phyloP scores from a whole-genome alignment of 2,888 invertebrate species.

The Diarsia rubi region DNA sequence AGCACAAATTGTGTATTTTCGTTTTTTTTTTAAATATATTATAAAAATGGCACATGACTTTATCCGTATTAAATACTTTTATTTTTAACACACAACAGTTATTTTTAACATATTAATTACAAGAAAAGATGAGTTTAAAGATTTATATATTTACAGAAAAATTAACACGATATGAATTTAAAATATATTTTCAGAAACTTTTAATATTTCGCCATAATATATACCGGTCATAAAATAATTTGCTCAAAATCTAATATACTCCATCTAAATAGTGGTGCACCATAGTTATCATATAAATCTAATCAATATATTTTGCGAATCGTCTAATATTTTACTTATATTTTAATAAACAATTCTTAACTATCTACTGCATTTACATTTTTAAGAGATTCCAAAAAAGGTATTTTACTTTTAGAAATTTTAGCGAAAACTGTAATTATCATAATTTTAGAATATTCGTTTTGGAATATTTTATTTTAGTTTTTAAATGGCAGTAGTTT shows the following conservation, averaged over 20 bases:
- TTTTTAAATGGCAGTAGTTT: constrained; percentile 76
- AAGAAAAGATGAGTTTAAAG: constrained; percentile 78
- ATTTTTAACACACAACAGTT: constrained; percentile 82
- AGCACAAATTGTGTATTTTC: constrained; percentile 84
- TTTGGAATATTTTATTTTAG: constrained; percentile 65
- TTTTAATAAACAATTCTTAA: constrained; percentile 79
- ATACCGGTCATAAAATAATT: constrained; percentile 69
- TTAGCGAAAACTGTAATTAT: constrained; percentile 64
- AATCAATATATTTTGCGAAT: constrained; percentile 81
- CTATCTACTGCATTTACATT: constrained; percentile 82
- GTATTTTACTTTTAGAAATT: constrained; percentile 55
- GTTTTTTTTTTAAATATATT: constrained; percentile 65
- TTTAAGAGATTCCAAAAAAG: constrained; percentile 64
- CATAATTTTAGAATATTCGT: constrained; percentile 58
- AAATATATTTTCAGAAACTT: constrained; percentile 80
- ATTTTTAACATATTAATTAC: constrained; percentile 77
- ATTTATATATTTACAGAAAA: constrained; percentile 87
- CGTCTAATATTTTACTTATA: constrained; percentile 74
- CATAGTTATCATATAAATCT: constrained; percentile 82
- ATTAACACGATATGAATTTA: constrained; percentile 76
- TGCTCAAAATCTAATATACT: constrained; percentile 77
- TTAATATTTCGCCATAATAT: constrained; percentile 62
- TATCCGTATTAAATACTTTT: constrained; percentile 79
- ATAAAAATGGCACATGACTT: constrained; percentile 88
- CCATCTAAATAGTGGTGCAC: constrained; percentile 87